Conservation (phyloP, 2,797 vertebrate species). For the Tapera naevia region DNA sequence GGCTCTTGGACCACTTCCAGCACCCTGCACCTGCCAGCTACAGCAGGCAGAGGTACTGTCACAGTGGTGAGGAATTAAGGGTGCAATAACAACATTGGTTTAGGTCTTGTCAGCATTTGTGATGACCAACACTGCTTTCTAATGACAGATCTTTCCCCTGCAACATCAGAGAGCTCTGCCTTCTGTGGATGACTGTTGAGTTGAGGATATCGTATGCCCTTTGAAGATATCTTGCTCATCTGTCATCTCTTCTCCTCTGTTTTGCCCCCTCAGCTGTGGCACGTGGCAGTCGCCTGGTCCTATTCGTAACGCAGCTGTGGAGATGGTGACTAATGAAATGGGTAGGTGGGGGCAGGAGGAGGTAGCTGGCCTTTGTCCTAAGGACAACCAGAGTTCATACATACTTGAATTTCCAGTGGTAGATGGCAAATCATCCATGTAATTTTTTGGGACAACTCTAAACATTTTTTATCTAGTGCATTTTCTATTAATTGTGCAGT, state of each 20-base stretch:
- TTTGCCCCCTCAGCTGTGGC: background rate
- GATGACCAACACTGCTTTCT: accelerated
- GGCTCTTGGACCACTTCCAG: background rate
- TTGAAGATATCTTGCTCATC: background rate
- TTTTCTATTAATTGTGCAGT: background rate
- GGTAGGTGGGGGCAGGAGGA: background rate
- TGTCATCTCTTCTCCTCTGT: accelerated
- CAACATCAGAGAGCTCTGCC: background rate
- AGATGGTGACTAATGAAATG: background rate
- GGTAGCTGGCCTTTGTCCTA: background rate
- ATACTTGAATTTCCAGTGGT: background rate
- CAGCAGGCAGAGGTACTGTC: background rate
- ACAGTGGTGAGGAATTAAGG: accelerated
- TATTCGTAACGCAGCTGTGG: accelerated
- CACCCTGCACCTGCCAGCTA: background rate
- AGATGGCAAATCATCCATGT: background rate
- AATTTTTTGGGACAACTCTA: background rate
- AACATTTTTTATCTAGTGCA: background rate
- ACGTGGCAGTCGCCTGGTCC: accelerated
- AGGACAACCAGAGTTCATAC: background rate
- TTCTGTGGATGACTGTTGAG: background rate
- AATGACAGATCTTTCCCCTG: background rate
- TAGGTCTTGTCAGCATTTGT: accelerated
- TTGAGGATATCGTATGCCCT: background rate
- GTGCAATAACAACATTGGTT: accelerated